Conservation (phyloP, 2,888 invertebrate species). For the Crematogaster levior region DNA sequence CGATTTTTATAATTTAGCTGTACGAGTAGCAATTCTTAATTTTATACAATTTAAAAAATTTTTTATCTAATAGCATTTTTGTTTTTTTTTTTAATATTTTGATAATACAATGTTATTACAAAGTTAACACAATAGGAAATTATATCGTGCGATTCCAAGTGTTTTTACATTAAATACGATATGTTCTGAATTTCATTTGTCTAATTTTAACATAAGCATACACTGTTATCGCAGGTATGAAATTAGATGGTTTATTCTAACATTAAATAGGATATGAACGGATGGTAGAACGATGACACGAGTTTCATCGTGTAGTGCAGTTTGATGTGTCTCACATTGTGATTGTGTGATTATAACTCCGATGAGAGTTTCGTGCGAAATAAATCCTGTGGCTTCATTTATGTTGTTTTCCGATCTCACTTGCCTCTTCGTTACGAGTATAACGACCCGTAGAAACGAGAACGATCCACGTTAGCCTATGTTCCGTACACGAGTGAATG, state of each 20-base stretch:
- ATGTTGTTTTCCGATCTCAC: not conserved
- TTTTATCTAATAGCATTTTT: constrained; percentile 1
- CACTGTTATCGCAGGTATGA: not conserved
- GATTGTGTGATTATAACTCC: constrained; percentile 11
- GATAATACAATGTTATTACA: not conserved
- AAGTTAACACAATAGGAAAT: not conserved
- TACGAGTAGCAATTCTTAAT: not conserved
- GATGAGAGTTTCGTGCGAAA: constrained; percentile 15
- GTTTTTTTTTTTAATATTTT: not conserved
- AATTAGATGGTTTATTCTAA: not conserved
- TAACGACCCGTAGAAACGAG: constrained; percentile 11
- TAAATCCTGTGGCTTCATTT: constrained; percentile 33
- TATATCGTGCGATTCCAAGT: not conserved
- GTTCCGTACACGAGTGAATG: not conserved
- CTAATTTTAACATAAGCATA: constrained; percentile 6
- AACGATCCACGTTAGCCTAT: constrained; percentile 9
- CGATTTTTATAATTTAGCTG: not conserved
- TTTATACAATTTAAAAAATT: not conserved
- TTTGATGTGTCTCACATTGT: not conserved
- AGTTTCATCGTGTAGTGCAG: not conserved
- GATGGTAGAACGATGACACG: not conserved
- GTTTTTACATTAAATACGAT: not conserved
- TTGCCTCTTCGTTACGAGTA: constrained; percentile 9
- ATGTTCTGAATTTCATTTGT: not conserved
- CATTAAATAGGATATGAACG: not conserved